Evolutionary conservation across 2,888 invertebrate genomes (phyloP).

Genomic region (Penaeus monodon): DNA sequence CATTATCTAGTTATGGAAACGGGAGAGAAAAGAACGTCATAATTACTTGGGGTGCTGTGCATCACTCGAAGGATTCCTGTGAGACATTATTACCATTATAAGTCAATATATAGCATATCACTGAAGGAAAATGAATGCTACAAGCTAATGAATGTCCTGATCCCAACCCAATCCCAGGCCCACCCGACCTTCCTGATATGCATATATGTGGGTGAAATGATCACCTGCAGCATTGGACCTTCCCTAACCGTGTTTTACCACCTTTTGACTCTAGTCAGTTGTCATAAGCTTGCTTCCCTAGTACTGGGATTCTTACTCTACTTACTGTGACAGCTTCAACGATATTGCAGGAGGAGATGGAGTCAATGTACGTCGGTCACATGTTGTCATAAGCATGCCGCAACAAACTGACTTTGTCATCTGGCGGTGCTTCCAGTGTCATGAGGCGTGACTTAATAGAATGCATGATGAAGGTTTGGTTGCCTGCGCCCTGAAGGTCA

Average conservation of each 20-base stretch:
- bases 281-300: conserved; percentile 18
- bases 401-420: conserved; percentile 61
- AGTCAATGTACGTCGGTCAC: conserved; percentile 38
- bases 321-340: conserved; percentile 49
- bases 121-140: conserved; percentile 34
- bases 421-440: conserved; percentile 43
- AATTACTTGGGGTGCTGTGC: conserved; percentile 37
- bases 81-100: conserved; percentile 34
- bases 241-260: conserved; percentile 42
- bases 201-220: conserved; percentile 31
- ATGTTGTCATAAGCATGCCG: conserved; percentile 48
- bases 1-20: conserved; percentile 62
- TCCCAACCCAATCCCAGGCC: conserved; percentile 33
- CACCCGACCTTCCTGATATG: conserved; percentile 13
- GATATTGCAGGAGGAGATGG: conserved; percentile 35
- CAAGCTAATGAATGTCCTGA: conserved; percentile 46
- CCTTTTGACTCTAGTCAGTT: conserved; percentile 58
- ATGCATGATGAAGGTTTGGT: conserved; percentile 56
- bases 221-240: conserved; percentile 50
- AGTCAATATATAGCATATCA: conserved; percentile 48
- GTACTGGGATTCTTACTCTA: conserved; percentile 49
- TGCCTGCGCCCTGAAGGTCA: conserved; percentile 56
- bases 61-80: conserved; percentile 30
- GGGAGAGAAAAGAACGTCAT: conserved; percentile 59
- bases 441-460: conserved; percentile 47